Evolutionary conservation across 2,113 vertebrate species (phyloP).

Genomic region (Myiozetetes cayanensis): DNA sequence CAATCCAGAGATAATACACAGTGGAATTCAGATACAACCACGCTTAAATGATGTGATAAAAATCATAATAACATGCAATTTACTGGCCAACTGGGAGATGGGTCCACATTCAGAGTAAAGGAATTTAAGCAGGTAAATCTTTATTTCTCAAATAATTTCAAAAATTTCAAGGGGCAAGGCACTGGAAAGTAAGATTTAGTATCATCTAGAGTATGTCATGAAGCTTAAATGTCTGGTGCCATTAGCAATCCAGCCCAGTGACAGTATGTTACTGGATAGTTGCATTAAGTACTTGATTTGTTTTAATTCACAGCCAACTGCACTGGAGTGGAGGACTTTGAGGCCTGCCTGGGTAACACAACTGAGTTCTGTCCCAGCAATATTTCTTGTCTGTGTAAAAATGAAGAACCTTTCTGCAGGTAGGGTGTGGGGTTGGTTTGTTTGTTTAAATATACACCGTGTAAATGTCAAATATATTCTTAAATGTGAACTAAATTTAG

Average conservation of each 20-base stretch:
- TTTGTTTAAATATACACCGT: background rate
- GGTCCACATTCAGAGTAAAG: background rate
- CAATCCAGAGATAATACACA: background rate
- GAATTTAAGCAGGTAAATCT: background rate
- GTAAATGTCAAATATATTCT: background rate
- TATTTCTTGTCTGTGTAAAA: constrained; percentile 55
- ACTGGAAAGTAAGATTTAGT: background rate
- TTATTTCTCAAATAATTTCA: background rate
- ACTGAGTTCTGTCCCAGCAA: constrained; percentile 44
- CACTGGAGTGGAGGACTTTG: constrained; percentile 32
- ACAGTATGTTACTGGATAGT: background rate
- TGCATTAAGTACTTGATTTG: background rate
- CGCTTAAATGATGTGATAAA: background rate
- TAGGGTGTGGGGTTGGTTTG: background rate
- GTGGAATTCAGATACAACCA: background rate
- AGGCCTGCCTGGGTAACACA: background rate
- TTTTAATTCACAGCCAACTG: constrained; percentile 61
- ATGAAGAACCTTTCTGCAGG: constrained; percentile 63
- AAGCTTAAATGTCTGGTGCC: background rate
- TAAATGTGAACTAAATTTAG: background rate
- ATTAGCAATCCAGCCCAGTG: background rate
- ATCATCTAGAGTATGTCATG: background rate
- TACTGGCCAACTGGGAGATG: background rate
- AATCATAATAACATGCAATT: background rate
- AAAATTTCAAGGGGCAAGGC: background rate